Evolutionary conservation across 2,113 vertebrate species (phyloP).

Genomic region (Mungos mungo): DNA sequence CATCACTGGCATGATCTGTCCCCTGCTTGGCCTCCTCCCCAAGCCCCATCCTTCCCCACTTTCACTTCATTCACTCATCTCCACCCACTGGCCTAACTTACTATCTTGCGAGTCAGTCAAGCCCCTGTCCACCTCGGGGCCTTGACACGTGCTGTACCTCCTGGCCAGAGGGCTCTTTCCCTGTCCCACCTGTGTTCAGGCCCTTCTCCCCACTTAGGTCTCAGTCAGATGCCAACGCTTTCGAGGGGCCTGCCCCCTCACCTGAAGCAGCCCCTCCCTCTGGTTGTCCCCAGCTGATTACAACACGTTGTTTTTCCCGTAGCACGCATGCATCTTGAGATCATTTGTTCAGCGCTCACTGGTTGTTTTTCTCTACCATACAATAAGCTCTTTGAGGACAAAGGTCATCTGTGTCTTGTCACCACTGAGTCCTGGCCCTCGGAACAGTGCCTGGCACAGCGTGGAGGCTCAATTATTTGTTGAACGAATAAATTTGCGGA

Average conservation of each 20-base stretch:
- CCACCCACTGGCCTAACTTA: neutral
- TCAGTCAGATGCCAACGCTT: neutral
- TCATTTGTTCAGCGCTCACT: neutral
- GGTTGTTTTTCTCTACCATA: neutral
- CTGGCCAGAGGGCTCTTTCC: no score
- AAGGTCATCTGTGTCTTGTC: neutral
- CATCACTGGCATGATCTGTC: no score
- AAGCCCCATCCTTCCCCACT: accelerated
- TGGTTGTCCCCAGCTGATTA: accelerated
- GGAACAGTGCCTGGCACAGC: neutral
- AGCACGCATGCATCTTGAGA: neutral
- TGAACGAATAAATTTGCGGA: neutral
- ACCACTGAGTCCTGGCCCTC: neutral
- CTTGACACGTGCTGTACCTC: neutral
- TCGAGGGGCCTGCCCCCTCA: no score
- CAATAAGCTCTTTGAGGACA: neutral
- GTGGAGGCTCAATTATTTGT: neutral
- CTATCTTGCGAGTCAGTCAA: accelerated
- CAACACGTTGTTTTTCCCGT: neutral
- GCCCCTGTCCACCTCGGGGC: neutral
- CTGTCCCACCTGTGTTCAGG: no score
- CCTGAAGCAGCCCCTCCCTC: neutral
- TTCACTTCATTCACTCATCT: neutral
- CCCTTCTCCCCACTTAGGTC: neutral
- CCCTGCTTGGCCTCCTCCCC: accelerated